Evolutionary conservation across 2,113 vertebrate genomes (phyloP).

Genomic region (Thryonomys swinderianus): DNA sequence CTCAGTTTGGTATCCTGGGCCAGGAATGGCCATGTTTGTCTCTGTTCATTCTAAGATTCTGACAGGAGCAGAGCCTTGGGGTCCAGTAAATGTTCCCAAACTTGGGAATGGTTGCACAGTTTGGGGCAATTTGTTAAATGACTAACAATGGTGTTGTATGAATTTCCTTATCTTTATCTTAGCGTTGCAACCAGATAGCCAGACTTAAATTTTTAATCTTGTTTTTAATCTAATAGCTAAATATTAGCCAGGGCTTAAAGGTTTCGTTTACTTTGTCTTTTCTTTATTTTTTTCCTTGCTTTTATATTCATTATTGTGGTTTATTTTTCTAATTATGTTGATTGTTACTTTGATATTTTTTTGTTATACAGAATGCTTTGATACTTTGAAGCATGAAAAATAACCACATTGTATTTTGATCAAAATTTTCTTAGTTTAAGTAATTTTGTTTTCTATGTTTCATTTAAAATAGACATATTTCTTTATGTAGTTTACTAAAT

Average conservation of each 20-base stretch:
- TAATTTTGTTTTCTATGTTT: constrained; percentile 34
- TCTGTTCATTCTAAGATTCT: neutral
- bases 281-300: neutral
- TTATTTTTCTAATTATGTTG: constrained; percentile 35
- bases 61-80: neutral
- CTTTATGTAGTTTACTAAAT: neutral
- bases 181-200: neutral
- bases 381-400: constrained; percentile 21
- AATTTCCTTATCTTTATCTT: neutral
- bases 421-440: neutral
- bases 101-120: neutral
- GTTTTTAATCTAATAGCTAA: constrained; percentile 37
- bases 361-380: neutral
- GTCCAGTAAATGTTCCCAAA: neutral
- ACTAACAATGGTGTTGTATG: neutral
- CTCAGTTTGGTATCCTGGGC: neutral
- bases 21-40: neutral
- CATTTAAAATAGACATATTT: constrained; percentile 1
- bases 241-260: neutral
- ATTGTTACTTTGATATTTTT: neutral
- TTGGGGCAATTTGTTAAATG: neutral
- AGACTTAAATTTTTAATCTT: neutral
- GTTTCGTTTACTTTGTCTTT: neutral
- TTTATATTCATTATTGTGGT: neutral
- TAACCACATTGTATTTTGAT: neutral